Evolutionary conservation across 2,113 vertebrate genomes (phyloP).

Genomic region (Emydocephalus ijimae): DNA sequence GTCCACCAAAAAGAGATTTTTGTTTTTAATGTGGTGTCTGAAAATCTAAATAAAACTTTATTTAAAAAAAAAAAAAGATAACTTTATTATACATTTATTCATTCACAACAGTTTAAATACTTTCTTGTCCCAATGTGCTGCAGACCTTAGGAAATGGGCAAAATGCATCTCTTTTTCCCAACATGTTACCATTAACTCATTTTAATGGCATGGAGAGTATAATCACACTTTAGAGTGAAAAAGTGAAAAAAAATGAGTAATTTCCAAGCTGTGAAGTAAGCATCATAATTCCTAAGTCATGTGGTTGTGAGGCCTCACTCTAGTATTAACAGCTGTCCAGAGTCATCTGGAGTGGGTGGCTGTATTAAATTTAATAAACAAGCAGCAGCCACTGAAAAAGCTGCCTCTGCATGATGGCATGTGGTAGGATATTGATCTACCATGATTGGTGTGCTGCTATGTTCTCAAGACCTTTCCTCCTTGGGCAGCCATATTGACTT

Average conservation of each 20-base stretch:
- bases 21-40: no score
- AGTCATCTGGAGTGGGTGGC: not conserved
- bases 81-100: no score
- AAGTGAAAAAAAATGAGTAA: not conserved
- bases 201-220: not conserved
- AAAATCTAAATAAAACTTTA: no score
- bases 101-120: not conserved
- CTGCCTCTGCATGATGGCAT: not conserved
- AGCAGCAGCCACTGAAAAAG: not conserved
- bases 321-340: not conserved
- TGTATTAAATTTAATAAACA: not conserved
- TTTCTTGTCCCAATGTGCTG: not conserved
- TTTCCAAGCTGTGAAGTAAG: not conserved
- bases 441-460: not conserved
- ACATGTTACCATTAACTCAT: not conserved
- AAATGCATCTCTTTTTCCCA: not conserved
- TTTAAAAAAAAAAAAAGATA: no score
- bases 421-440: not conserved
- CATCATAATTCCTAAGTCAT: not conserved
- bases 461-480: not conserved
- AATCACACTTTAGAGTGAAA: not conserved
- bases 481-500: not conserved
- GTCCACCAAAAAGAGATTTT: no score
- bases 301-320: not conserved
- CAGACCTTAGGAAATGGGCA: not conserved